phyloP scores from a whole-genome alignment of 2,113 vertebrate species.

The Anthoscopus minutus region DNA sequence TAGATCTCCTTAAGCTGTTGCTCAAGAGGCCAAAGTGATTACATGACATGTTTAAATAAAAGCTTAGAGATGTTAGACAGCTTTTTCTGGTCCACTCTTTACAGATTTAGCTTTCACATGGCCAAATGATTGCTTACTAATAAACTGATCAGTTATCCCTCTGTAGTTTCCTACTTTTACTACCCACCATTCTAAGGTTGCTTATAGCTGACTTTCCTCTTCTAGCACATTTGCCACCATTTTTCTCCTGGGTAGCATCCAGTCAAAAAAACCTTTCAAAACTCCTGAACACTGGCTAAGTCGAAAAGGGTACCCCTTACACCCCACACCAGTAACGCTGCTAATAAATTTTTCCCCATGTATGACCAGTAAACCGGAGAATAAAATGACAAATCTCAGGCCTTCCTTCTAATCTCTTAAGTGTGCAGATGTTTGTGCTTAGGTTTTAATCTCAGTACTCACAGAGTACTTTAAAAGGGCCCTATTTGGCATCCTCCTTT shows the following conservation, averaged over 20 bases:
- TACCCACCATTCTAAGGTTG: not conserved
- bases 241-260: not conserved
- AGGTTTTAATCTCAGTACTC: not conserved
- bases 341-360: not conserved
- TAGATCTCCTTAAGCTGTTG: not conserved
- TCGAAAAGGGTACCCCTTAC: not conserved
- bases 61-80: not conserved
- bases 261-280: not conserved
- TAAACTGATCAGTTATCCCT: not conserved
- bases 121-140: not conserved
- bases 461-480: not conserved
- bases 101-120: not conserved
- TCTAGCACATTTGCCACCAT: not conserved
- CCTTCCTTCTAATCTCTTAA: not conserved
- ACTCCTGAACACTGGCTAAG: not conserved
- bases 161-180: not conserved
- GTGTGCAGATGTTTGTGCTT: not conserved
- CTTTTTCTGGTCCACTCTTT: not conserved
- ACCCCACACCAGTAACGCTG: not conserved
- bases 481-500: not conserved
- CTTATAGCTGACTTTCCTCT: not conserved
- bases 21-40: not conserved
- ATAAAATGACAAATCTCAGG: not conserved
- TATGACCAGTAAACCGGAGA: not conserved
- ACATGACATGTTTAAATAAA: not conserved